These are phyloP conservation scores for Sesia apiformis DNA, from an alignment of 2,888 invertebrate genomes.

Conservation along the genomic window DNA sequence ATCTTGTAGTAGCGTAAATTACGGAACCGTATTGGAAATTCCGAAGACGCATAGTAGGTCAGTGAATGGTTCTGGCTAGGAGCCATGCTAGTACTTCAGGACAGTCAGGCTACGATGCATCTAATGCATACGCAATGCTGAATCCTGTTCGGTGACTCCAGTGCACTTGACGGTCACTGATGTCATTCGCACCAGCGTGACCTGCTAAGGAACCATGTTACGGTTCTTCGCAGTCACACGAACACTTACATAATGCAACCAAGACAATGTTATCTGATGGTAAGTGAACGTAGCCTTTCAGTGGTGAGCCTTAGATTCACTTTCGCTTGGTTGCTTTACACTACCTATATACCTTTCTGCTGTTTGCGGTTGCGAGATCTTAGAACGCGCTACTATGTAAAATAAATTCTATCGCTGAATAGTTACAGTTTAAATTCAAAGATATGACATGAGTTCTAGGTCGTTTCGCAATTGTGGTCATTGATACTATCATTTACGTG, in stretches of 20 bases:
- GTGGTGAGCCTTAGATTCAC: constrained; percentile 40
- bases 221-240: constrained; percentile 59
- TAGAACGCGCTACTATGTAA: constrained; percentile 11
- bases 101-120: constrained; percentile 58
- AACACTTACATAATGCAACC: constrained; percentile 61
- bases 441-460: no score
- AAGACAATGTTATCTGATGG: constrained; percentile 43
- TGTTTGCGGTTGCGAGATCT: constrained; percentile 30
- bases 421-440: no score
- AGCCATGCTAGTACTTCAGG: constrained; percentile 46
- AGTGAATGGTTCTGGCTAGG: constrained; percentile 58
- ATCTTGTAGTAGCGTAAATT: not conserved
- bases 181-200: constrained; percentile 66
- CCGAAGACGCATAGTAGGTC: constrained; percentile 42
- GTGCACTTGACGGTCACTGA: constrained; percentile 65
- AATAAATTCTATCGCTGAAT: no score
- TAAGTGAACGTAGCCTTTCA: constrained; percentile 44
- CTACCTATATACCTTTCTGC: constrained; percentile 25
- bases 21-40: constrained; percentile 21
- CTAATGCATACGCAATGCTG: constrained; percentile 58
- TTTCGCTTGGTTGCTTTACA: constrained; percentile 44
- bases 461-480: not conserved
- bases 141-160: constrained; percentile 67
- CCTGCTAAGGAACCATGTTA: constrained; percentile 66
- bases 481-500: constrained; percentile 55